Base-by-base conservation (phyloP, 2,113 vertebrate genomes). In the Pelobates fuscus region DNA sequence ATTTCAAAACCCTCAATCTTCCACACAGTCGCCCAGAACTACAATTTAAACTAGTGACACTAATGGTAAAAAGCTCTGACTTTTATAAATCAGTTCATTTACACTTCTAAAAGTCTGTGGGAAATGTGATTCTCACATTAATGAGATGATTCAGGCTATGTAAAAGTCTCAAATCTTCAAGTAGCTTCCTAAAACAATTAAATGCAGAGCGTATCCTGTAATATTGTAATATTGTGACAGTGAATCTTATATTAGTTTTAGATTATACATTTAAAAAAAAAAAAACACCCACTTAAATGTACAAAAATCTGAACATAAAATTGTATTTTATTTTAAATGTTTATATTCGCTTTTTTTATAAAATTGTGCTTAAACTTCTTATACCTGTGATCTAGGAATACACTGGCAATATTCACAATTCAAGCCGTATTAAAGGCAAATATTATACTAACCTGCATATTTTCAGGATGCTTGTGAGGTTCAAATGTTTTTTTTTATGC, bases 51-150 rank as follows among this genome's bases (percentile, higher is more conserved):
- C 14, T 25, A 27, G 49, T 37, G 67, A 41, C 21, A 27, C 14
- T n/a, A 20, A 32, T 55, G 55, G 32, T 11, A 46, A 32, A 57
- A 57, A 41, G 18, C 26, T 55, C 49, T 52, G 49, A 25, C 66
- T 55, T 41, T 55, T 55, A 69, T 69, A 57, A 55, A 54, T 69
- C 67, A 46, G 66, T 18, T 49, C 67, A 57, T 69, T 69, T 24
- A 37, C 20, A 37, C 54, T 21, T 63, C 49, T 25, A 57, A 41
- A 24, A 18, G 26, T 58, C 21, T n/a, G 20, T 25, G 54, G 18
- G 23, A 57, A 57, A 55, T 58, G 12, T n/a, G 30, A n/a, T n/a
- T n/a, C n/a, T n/a, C n/a, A 25, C 29, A 17, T 57, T 57, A 58
- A 57, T 57, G 52, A 41, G 30, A 57, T 10, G 12, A 21, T 46